Evolutionary conservation across 64 coral and sea anemone genomes (phyloP), one percentile per base, ranked within the genome.

Genomic region (Montipora cactus): DNA sequence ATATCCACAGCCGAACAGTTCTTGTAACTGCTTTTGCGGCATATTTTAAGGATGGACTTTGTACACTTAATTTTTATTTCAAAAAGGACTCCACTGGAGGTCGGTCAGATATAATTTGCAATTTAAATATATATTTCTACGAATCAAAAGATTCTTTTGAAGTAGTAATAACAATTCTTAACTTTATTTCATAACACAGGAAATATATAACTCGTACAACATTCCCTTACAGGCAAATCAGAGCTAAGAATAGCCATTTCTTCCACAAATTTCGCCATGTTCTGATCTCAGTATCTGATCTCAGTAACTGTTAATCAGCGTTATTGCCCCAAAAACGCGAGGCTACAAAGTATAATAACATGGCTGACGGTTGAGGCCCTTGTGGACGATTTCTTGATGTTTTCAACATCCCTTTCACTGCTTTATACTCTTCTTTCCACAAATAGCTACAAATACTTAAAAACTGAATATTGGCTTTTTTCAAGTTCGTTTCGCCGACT

Each of bases 11-110:
- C 85, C 13, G 75, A 10, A 76, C 85, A 52, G 45, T 88, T 75
- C 59, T 88, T 20, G 85, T 88, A 5, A 88, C 85, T 53, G 61
- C 68, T 21, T 88, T 88, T 45, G 83, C 62, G 0, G 68, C 83
- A 87, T 87, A 71, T 14, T 71, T 71, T 70, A 87, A 87, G 22
- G 69, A 88, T 46, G 85, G 85, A 13, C 47, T 74, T 88, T 70
- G 59, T 25, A 71, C 67, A 5, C 11, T 48, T 44, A 87, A 87
- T 87, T 69, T 87, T 49, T 67, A 57, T 70, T 47, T 87, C 4
- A 72, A 87, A 48, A 70, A 49, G 14, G 83, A 71, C 16, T 66
- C 44, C 14, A 87, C 9, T 48, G 68, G 37, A 19, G 83, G 62
- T 48, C 37, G 25, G 25, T 87, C 83, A 87, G 83, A 87, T 62